phyloP scores from a whole-genome alignment of 2,113 vertebrate species.

The Sylvia atricapilla region DNA sequence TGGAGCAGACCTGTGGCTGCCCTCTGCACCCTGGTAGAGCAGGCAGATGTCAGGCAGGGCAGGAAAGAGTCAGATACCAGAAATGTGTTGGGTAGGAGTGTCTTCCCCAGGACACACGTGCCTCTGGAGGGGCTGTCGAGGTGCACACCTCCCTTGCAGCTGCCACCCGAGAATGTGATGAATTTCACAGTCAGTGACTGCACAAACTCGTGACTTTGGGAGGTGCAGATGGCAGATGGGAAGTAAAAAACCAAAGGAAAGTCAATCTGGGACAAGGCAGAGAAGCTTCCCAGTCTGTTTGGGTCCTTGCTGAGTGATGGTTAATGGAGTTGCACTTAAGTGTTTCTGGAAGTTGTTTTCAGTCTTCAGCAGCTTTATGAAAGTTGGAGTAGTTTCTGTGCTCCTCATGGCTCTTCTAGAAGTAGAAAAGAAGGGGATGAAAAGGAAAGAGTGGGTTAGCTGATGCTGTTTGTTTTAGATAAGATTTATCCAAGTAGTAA shows the following conservation, averaged over 20 bases:
- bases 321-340: not conserved
- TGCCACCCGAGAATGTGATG: not conserved
- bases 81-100: not conserved
- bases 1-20: not conserved
- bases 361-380: not conserved
- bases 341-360: not conserved
- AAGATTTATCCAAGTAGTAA: not conserved
- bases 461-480: not conserved
- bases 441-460: not conserved
- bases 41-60: not conserved
- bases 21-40: not conserved
- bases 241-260: not conserved
- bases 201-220: not conserved
- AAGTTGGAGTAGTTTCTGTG: not conserved
- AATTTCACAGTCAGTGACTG: not conserved
- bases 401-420: not conserved
- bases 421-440: not conserved
- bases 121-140: rapidly evolving
- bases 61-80: not conserved
- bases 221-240: not conserved
- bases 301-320: not conserved
- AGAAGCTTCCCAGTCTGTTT: not conserved
- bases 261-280: not conserved
- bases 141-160: not conserved
- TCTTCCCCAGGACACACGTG: not conserved